phyloP scores from a whole-genome alignment of 2,888 invertebrate genomes.

The Andrena camellia region DNA sequence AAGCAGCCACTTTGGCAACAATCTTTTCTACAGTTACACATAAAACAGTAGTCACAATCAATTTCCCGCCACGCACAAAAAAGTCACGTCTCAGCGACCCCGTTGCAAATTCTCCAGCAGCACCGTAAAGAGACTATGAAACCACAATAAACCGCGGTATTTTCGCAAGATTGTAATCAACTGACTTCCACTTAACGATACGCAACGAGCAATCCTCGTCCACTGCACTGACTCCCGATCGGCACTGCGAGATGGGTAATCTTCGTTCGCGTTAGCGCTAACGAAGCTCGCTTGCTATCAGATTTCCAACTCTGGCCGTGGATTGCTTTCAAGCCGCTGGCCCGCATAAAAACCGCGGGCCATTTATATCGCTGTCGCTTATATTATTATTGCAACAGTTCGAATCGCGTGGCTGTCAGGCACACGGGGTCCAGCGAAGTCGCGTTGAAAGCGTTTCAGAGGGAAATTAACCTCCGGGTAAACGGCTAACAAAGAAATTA shows the following conservation, averaged over 20 bases:
- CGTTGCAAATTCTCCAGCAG: too few species aligned
- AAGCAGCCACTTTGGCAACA: too few species aligned
- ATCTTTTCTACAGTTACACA: too few species aligned
- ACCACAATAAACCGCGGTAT: too few species aligned
- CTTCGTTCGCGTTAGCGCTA: not conserved
- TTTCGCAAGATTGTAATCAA: not conserved
- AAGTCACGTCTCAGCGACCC: too few species aligned
- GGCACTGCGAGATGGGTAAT: not conserved
- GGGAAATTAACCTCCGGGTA: slow-evolving; percentile 54
- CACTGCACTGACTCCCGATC: not conserved
- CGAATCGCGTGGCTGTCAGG: slow-evolving; percentile 26
- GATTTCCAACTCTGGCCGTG: not conserved
- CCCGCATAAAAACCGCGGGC: not conserved
- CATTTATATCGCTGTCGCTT: slow-evolving; percentile 17
- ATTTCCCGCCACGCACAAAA: too few species aligned
- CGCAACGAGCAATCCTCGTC: not conserved
- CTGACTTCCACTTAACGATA: not conserved
- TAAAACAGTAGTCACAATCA: too few species aligned
- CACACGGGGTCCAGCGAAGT: slow-evolving; percentile 7
- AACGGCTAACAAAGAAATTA: slow-evolving; percentile 66
- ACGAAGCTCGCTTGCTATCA: not conserved
- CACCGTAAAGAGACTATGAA: too few species aligned
- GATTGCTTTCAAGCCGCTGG: not conserved
- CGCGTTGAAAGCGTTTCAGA: slow-evolving; percentile 37
- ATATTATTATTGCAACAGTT: slow-evolving; percentile 31